Base-by-base conservation (phyloP, 2,888 invertebrate species). In the Octodonta nipae region DNA sequence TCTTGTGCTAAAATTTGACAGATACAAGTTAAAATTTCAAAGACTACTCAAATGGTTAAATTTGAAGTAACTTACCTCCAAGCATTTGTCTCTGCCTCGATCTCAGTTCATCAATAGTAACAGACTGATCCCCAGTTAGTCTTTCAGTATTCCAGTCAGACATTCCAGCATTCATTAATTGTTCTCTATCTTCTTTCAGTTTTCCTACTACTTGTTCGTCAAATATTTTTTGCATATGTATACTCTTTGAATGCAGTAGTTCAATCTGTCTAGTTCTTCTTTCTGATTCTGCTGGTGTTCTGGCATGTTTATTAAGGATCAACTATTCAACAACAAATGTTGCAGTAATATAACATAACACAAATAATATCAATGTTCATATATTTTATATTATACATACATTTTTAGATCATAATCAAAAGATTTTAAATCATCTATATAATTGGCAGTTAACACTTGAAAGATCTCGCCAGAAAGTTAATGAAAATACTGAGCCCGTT, bases 281-380 rank as follows among this genome's bases (percentile, higher is more conserved):
- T 52, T 75, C 75, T 13, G 68, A 63, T 56, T 79, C 78, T 38
- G 71, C 71, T 20, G 61, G 54, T 13, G 75, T 75, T 51, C 75
- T 76, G 39, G 17, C 17, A 1, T 14, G 2, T 26, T 32, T 35
- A 38, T n/a, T n/a, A n/a, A n/a, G n/a, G n/a, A n/a, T n/a, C n/a
- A n/a, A n/a, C n/a, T n/a, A n/a, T n/a, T n/a, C n/a, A n/a, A n/a
- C n/a, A n/a, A n/a, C n/a, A n/a, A n/a, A n/a, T n/a, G n/a, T n/a
- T n/a, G n/a, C n/a, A n/a, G n/a, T n/a, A n/a, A n/a, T n/a, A n/a
- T n/a, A n/a, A n/a, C n/a, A n/a, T n/a, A n/a, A n/a, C n/a, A n/a
- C n/a, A n/a, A n/a, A n/a, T n/a, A n/a, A n/a, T n/a, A n/a, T n/a
- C n/a, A n/a, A n/a, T n/a, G n/a, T n/a, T n/a, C n/a, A n/a, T n/a